Base-by-base conservation (phyloP, 37 sponge, comb jelly and placozoan genomes). In the Tethya wilhelma region DNA sequence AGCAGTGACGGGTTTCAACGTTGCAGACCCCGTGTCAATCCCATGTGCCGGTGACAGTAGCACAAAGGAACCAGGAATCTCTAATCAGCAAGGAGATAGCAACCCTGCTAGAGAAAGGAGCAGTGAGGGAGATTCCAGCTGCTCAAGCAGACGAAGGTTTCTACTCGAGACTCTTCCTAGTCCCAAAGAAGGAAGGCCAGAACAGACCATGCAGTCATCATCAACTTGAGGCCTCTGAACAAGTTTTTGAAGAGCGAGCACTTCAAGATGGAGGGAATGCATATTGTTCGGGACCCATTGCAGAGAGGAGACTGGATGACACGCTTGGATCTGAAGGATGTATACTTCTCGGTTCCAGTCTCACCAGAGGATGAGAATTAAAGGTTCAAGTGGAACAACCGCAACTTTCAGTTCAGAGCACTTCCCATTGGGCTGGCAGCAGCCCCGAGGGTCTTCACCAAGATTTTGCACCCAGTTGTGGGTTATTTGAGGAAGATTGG, bases 401-500 rank as follows among this genome's bases (percentile, higher is more conserved):
- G 28, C 25, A 25, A 6, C 20, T 60, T 25, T 60, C 63, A 60
- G 63, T 60, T 60, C 28, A 60, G 25, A 60, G 11, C 25, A 17
- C 63, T 60, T n/a, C 63, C 63, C 53, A n/a, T 73, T 31, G 73
- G 73, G 9, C 36, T 73, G 0, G 57, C 56, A 28, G 1, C 57
- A 53, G 73, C 73, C 0, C 73, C 73, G 11, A 30, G 73, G 33
- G 37, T 55, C 37, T 73, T 73, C 36, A 73, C 57, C 11, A 73
- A 73, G 57, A 20, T 73, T 14, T 2, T 73, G 4, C 30, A 32
- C 22, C 73, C 56, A 49, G 73, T 55, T 1, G 57, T 73, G 57
- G 55, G 36, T 1, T 55, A 33, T 20, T 4, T 73, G 6, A 19
- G 73, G 56, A 73, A 37, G 32, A 73, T 20, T 32, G 73, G 73